Conservation (phyloP, 2,797 vertebrate species). For the Spondyliosoma cantharus region DNA sequence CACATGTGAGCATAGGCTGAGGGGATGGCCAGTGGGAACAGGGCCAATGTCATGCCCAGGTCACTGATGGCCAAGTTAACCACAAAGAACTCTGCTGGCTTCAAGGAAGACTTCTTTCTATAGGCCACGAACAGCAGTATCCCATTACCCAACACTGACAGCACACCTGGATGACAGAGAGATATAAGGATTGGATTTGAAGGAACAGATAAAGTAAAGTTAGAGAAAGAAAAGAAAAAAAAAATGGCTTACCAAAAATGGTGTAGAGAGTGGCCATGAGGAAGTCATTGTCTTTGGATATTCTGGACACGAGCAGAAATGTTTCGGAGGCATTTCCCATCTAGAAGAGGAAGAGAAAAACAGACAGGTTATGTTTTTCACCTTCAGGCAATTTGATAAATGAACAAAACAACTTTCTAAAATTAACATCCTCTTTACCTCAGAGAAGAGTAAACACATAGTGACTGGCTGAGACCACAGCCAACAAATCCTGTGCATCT, state of each 20-base stretch:
- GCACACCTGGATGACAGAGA: slow-evolving; percentile 78
- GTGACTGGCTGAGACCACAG: not conserved
- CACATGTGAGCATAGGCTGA: slow-evolving; percentile 90
- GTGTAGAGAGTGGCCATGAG: slow-evolving; percentile 86
- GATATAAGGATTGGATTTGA: not conserved
- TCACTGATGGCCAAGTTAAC: slow-evolving; percentile 91
- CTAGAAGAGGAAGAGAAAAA: slow-evolving; percentile 71
- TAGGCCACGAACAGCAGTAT: slow-evolving; percentile 88
- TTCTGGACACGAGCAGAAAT: slow-evolving; percentile 82
- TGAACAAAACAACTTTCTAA: not conserved
- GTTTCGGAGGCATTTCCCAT: slow-evolving; percentile 89
- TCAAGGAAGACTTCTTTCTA: slow-evolving; percentile 88
- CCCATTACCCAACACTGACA: slow-evolving; percentile 85
- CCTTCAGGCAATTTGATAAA: slow-evolving; percentile 12
- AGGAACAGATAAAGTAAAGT: not conserved
- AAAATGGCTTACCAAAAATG: slow-evolving; percentile 84
- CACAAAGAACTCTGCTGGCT: slow-evolving; percentile 91
- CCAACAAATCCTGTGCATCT: too few relatives aligned
- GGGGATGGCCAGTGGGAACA: slow-evolving; percentile 88
- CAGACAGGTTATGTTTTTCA: not conserved
- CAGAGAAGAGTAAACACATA: not conserved
- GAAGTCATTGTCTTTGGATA: slow-evolving; percentile 87
- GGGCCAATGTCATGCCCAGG: slow-evolving; percentile 86
- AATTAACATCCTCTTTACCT: not conserved
- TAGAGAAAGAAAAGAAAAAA: not conserved